Evolutionary conservation across 2,113 vertebrate species (phyloP), one percentile per base, ranked within the genome.

Genomic region (Henicopernis longicauda): DNA sequence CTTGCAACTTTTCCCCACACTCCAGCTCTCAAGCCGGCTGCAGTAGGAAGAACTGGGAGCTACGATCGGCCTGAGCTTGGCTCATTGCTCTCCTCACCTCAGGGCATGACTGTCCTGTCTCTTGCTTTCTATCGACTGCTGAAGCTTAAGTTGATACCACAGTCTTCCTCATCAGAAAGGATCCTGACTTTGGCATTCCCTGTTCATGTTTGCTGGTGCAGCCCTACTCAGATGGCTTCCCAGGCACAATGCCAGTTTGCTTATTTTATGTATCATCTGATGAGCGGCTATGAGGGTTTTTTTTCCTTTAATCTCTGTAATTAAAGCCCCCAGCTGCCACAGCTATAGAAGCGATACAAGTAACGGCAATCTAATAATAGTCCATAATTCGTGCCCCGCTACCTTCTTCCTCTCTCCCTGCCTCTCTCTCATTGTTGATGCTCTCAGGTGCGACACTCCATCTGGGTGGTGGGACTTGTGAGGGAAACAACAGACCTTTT

Each of bases 361-460:
- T 44, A 82, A 55, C 85, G 57, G 86, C 52, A 70, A 57, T 72
- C 49, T 54, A 31, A 44, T 57, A 34, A 11, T 15, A 44, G 32
- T 58, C 38, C 61, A 6, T 38, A 77, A 89, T 50, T 90, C 59
- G 45, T 7, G 0, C 22, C 36, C 70, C 8, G 5, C 27, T 63
- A 66, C 63, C 80, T 69, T 38, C 90, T 42, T n/a, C 83, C 82
- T 55, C 50, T 38, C 47, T 61, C 73, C 82, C 57, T 86, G 79
- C 58, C 50, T 83, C 52, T 27, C 62, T 42, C 25, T 67, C 67
- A 57, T 22, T 79, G 36, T 81, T 81, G 82, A 59, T 87, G 96
- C 88, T 94, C 72, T 88, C 95, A 92, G 90, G 90, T 96, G 81
- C 7, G 16, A 31, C 57, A 32, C 58, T 69, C 90, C 79, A 88